Base-by-base conservation (phyloP, 1,140 invertebrate genomes). In the Lordiphosa mommai region DNA sequence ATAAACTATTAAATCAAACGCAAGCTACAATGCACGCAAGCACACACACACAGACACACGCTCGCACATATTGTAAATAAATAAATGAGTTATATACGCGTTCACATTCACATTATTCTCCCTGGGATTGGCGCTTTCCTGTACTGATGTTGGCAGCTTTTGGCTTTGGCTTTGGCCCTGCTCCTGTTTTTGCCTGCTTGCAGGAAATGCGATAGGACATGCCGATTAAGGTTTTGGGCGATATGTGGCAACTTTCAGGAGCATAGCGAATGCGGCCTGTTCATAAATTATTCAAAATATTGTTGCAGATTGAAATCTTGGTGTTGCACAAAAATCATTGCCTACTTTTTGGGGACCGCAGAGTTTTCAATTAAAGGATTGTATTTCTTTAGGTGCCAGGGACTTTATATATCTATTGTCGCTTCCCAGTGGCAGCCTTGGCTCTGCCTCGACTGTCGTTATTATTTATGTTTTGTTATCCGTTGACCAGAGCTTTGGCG, bases 391-490 rank as follows among this genome's bases (percentile, higher is more conserved):
- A 27, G 23, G 4, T 27, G 23, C 23, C 1, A 1, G 20, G 20
- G 20, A 23, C 20, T 23, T 23, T 23, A 27, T 27, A 7, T 27
- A 27, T 27, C 23, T 27, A 27, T 27, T 27, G 23, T 27, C 23
- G 23, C 23, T 6, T 27, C 23, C 43, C 23, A 9, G 32, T 17
- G n/a, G 48, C 49, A 43, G 59, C 61, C 53, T 34, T 55, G 47
- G 60, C 65, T 56, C 57, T 51, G 58, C 50, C 61, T 57, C 43
- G 34, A 13, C 61, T 69, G 74, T 73, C 70, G 82, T 87, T 86
- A 86, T 86, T 86, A 86, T 86, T 86, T 86, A 86, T 86, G 82
- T 73, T 82, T 82, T 77, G 82, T 86, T 86, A 86, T 86, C 82
- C 71, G 82, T 77, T 84, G 82, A 76, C 82, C 84, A 86, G 77